Evolutionary conservation across 2,888 invertebrate genomes (phyloP), one percentile per base, ranked within the genome.

Genomic region (Cerastis leucographa): DNA sequence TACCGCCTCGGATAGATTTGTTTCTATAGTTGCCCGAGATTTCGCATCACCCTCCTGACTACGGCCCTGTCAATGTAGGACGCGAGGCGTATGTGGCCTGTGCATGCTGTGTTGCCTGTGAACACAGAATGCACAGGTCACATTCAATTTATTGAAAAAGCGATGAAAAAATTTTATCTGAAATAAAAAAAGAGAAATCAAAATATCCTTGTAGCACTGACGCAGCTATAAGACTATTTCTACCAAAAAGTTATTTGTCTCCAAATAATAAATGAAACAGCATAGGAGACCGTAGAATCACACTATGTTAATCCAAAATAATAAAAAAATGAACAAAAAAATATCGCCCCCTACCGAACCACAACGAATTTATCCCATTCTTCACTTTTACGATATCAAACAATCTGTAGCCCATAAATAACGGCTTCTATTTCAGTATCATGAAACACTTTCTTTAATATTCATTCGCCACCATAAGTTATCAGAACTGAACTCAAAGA

Each of bases 341-440:
- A 44, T 25, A 25, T 49, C 19, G 6, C 19, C 4, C 5, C n/a
- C 17, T 42, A 17, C 29, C 11, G 12, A 75, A 59, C 42, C 54
- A 42, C 35, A 67, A 62, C 69, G 17, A 62, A 71, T 25, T 46
- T 22, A 64, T 49, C 14, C 49, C 56, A 81, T 65, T 74, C 17
- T 46, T 69, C 71, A 71, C 59, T 51, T 73, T 68, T 56, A 35
- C 59, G n/a, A 54, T 71, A 76, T 81, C 68, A 76, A 77, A 83
- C 72, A 68, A 74, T 71, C 65, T 65, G 64, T 62, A 51, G 44
- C 9, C 12, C 71, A 77, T 81, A 69, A 85, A 83, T 76, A 76
- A 76, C 35, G 7, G 29, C 11, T 46, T 74, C 71, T 84, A 77
- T 84, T 83, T 71, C 61, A 40, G 71, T 54, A 54, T 74, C 35